A percentile compares a stretch with the other conserved stretches of the same genome.
phyloP scores from a whole-genome alignment of 1,140 invertebrate species.

The Rhagoletis pomonella region DNA sequence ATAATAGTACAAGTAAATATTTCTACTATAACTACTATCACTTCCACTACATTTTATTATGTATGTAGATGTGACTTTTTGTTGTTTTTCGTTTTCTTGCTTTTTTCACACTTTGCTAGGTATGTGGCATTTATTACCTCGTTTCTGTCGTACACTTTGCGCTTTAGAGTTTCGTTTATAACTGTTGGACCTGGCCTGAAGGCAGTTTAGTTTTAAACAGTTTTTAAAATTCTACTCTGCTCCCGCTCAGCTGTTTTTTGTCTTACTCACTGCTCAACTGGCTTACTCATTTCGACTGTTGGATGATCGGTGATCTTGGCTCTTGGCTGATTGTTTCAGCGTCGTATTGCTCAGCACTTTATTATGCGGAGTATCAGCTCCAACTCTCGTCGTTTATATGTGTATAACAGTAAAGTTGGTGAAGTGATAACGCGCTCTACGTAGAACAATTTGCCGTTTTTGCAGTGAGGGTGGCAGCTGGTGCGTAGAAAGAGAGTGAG shows the following conservation, averaged over 20 bases:
- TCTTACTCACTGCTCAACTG: background rate
- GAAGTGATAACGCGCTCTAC: slow-evolving; percentile 36
- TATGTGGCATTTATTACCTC: background rate
- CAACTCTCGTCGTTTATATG: background rate
- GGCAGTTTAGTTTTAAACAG: slow-evolving; percentile 51
- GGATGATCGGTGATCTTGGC: slow-evolving; percentile 15
- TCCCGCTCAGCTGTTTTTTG: background rate
- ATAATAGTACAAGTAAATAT: too few relatives aligned
- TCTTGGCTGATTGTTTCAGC: background rate
- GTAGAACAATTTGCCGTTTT: too few relatives aligned
- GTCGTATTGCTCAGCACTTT: background rate
- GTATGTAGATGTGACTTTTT: background rate
- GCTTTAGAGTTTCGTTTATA: slow-evolving; percentile 37
- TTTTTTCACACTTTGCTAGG: background rate
- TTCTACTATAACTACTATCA: too few relatives aligned
- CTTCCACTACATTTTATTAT: background rate
- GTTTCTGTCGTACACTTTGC: slow-evolving; percentile 36
- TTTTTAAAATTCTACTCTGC: background rate
- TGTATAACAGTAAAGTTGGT: slow-evolving; percentile 50
- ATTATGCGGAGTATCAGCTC: background rate
- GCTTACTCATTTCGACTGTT: background rate
- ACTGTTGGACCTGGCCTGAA: slow-evolving; percentile 45
- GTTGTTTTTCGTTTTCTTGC: background rate
- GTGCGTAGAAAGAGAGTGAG: background rate
- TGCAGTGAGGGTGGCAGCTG: background rate